These are phyloP conservation scores for Calycopis cecrops DNA, from an alignment of 1,140 invertebrate species.

Conservation along the genomic window DNA sequence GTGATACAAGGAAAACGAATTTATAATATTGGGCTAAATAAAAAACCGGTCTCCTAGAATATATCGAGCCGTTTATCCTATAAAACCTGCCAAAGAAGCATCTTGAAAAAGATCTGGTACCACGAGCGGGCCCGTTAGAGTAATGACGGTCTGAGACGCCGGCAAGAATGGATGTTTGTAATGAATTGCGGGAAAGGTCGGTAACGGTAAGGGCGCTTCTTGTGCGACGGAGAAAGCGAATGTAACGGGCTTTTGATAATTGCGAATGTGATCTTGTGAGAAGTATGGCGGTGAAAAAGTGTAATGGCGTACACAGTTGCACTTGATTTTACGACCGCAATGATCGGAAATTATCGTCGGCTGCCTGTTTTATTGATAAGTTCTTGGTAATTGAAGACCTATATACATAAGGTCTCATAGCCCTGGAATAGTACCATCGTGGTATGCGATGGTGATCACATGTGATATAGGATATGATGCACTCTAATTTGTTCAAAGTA, in stretches of 20 bases:
- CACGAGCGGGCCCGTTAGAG: slow-evolving; percentile 46
- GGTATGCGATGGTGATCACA: too few relatives aligned
- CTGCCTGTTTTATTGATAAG: not conserved
- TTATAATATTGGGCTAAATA: too few relatives aligned
- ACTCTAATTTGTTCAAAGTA: too few relatives aligned
- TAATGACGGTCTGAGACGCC: slow-evolving; percentile 39
- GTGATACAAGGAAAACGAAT: too few relatives aligned
- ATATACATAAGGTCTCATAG: too few relatives aligned
- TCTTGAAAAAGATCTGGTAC: slow-evolving; percentile 20
- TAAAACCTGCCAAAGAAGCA: too few relatives aligned
- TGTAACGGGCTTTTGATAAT: slow-evolving; percentile 31
- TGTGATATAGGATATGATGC: too few relatives aligned
- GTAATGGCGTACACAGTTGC: slow-evolving; percentile 4
- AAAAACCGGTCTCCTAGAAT: too few relatives aligned
- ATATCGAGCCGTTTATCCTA: too few relatives aligned
- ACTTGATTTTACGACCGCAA: not conserved
- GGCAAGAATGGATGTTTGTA: slow-evolving; percentile 44
- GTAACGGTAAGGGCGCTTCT: slow-evolving; percentile 43
- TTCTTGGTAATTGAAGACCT: too few relatives aligned
- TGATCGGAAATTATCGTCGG: not conserved
- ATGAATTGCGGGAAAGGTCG: slow-evolving; percentile 50
- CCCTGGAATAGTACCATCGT: too few relatives aligned
- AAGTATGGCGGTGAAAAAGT: slow-evolving; percentile 21
- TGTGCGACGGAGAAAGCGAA: slow-evolving; percentile 27
- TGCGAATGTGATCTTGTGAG: slow-evolving; percentile 17